Conservation (phyloP, 2,888 invertebrate genomes). For the Carpatolechia fugitivella region DNA sequence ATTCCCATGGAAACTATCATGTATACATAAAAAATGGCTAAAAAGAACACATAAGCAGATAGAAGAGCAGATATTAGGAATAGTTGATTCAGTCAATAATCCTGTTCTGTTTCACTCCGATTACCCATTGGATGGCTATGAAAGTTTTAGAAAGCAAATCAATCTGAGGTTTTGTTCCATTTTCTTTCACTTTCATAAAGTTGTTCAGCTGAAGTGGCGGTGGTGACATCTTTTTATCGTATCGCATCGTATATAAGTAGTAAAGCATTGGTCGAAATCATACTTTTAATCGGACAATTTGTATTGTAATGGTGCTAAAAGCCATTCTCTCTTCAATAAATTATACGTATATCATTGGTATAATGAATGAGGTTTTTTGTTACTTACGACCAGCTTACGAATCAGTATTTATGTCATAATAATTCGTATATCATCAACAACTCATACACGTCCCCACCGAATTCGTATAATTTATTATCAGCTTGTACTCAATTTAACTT, state of each 20-base stretch:
- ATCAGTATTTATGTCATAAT: no score
- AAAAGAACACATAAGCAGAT: not conserved
- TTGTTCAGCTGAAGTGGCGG: not conserved
- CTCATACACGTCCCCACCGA: no score
- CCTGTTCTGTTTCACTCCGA: constrained; percentile 26
- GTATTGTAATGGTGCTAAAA: no score
- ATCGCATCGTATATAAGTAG: not conserved
- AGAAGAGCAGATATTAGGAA: constrained; percentile 2
- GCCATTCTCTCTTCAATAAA: no score
- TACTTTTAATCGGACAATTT: no score
- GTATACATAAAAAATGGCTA: not conserved
- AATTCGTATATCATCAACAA: no score
- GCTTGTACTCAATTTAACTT: no score
- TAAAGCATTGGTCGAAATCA: not conserved
- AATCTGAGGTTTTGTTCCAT: no score
- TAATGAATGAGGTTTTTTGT: no score
- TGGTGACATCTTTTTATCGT: not conserved
- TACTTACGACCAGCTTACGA: no score
- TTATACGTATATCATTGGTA: no score
- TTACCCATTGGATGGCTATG: constrained; percentile 16
- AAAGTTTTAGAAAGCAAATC: constrained; percentile 20
- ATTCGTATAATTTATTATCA: no score
- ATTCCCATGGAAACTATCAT: not conserved
- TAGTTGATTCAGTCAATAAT: constrained; percentile 18
- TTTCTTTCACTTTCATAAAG: not conserved